Evolutionary conservation across 2,113 vertebrate species (phyloP).

Genomic region (Labrus mixtus): DNA sequence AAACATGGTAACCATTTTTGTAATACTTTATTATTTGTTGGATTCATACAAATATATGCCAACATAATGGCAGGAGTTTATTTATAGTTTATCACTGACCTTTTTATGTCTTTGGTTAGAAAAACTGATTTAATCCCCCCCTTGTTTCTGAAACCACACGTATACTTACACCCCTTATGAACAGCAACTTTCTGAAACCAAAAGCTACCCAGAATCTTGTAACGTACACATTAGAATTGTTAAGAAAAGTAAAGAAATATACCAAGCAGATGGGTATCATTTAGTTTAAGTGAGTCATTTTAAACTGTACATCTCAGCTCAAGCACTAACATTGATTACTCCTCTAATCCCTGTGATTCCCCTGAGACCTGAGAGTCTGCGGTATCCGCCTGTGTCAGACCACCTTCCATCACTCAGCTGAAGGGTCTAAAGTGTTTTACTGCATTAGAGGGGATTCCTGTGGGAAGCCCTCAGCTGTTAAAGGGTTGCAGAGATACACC

Average conservation of each 20-base stretch:
- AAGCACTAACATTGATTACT: conserved; percentile 41
- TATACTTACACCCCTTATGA: too few species aligned
- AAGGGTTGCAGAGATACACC: conserved; percentile 30
- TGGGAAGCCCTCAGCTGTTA: conserved; percentile 64
- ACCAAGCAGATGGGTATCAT: background rate
- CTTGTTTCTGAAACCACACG: too few species aligned
- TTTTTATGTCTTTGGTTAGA: too few species aligned
- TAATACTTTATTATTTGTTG: too few species aligned
- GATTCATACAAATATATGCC: too few species aligned
- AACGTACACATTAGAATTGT: background rate
- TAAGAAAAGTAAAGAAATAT: background rate
- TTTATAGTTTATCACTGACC: too few species aligned
- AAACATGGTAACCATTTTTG: too few species aligned
- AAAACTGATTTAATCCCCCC: too few species aligned
- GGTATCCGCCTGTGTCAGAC: conserved; percentile 40
- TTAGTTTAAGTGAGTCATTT: background rate
- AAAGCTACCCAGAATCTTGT: background rate
- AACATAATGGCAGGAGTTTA: too few species aligned
- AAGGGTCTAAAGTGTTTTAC: conserved; percentile 46
- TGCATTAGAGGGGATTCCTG: conserved; percentile 61
- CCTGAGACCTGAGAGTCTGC: conserved; percentile 1
- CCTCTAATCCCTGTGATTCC: conserved; percentile 12
- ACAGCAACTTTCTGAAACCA: too few species aligned
- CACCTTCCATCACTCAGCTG: conserved; percentile 60
- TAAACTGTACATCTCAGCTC: background rate